These are phyloP conservation scores for Lordiphosa stackelbergi DNA, from an alignment of 1,140 invertebrate genomes.

Conservation along the genomic window DNA sequence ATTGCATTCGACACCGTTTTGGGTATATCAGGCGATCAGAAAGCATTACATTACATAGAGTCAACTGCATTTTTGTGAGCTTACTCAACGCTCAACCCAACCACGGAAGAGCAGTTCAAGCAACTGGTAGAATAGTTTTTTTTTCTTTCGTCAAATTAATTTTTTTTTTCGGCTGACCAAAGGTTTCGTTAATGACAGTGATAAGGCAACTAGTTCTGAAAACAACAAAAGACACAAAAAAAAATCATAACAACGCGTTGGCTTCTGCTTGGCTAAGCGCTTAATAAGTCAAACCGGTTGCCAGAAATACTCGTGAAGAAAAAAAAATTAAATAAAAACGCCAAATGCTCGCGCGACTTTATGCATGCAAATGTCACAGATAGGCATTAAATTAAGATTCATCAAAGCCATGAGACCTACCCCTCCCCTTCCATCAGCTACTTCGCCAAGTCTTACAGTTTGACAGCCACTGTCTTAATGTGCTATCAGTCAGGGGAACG, in stretches of 20 bases:
- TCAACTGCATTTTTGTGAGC: conserved; percentile 32
- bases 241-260: conserved; percentile 18
- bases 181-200: conserved; percentile 37
- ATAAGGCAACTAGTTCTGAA: conserved; percentile 61
- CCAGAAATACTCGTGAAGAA: not conserved
- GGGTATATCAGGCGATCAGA: not conserved
- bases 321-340: conserved; percentile 17
- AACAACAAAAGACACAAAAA: conserved; percentile 26
- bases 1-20: conserved; percentile 10
- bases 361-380: conserved; percentile 67
- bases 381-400: conserved; percentile 70
- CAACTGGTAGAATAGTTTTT: not conserved
- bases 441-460: conserved; percentile 20
- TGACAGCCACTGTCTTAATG: conserved; percentile 10
- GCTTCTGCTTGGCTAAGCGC: conserved; percentile 27
- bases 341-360: conserved; percentile 35
- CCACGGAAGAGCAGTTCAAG: not conserved
- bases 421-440: not conserved
- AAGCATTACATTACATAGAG: conserved; percentile 2
- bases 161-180: conserved; percentile 12
- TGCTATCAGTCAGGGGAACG: conserved; percentile 20
- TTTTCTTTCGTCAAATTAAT: not conserved
- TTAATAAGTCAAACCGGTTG: conserved; percentile 36
- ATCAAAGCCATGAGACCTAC: conserved; percentile 25
- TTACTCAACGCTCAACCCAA: conserved; percentile 40